phyloP scores from a whole-genome alignment of 2,797 vertebrate genomes.

The Leuciscus waleckii region DNA sequence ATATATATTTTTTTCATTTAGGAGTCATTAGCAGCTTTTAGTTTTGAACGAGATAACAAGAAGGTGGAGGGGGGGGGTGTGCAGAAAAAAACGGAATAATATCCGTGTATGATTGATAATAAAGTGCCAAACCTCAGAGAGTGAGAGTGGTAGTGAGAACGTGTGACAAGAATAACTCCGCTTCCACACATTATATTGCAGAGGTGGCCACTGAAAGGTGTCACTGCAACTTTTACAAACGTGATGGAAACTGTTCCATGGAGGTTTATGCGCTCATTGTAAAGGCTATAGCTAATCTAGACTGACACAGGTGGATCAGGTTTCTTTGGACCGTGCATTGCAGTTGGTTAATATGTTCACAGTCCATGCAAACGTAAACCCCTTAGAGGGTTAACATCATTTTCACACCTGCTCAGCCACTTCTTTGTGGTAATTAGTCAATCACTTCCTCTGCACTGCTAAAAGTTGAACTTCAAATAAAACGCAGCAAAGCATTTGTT shows the following conservation, averaged over 20 bases:
- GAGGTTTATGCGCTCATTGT: conserved; percentile 55
- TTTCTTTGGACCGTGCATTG: conserved; percentile 56
- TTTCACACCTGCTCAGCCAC: conserved; percentile 55
- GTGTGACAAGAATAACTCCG: conserved; percentile 55
- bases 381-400: conserved; percentile 46
- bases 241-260: conserved; percentile 56
- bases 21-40: not conserved
- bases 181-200: conserved; percentile 51
- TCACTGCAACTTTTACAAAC: conserved; percentile 62
- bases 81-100: conserved; percentile 45
- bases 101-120: conserved; percentile 56
- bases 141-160: conserved; percentile 51
- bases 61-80: not conserved
- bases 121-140: conserved; percentile 62
- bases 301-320: conserved; percentile 56
- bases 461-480: conserved; percentile 25
- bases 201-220: conserved; percentile 55
- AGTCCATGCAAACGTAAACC: conserved; percentile 47
- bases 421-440: conserved; percentile 42
- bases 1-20: not conserved
- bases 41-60: not conserved
- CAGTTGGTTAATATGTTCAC: conserved; percentile 60
- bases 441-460: not conserved
- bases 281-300: conserved; percentile 47
- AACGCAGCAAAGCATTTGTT: not conserved